phyloP scores from a whole-genome alignment of 2,888 invertebrate species.

The Acrobasis repandana region DNA sequence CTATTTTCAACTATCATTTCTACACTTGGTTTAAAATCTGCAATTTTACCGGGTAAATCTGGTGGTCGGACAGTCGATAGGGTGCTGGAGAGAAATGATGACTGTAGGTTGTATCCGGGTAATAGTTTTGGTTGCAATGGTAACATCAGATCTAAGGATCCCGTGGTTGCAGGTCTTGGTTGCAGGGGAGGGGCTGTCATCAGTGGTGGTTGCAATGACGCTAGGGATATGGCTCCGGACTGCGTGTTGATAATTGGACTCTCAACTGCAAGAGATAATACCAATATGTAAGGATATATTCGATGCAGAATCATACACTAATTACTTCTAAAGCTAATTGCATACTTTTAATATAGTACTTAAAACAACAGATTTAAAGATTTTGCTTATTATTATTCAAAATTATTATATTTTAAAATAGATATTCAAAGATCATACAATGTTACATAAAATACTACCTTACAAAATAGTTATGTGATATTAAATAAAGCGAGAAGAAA shows the following conservation, averaged over 20 bases:
- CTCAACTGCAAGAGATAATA: constrained; percentile 79
- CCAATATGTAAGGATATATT: constrained; percentile 23
- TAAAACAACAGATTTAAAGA: too few relatives aligned
- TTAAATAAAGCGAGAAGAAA: too few relatives aligned
- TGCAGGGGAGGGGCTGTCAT: constrained; percentile 84
- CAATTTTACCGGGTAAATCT: constrained; percentile 45
- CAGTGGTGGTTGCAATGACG: constrained; percentile 79
- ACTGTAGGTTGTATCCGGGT: constrained; percentile 80
- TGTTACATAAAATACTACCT: too few relatives aligned
- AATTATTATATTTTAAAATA: too few relatives aligned
- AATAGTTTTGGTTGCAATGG: constrained; percentile 88
- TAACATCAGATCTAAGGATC: constrained; percentile 86
- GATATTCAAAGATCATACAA: too few relatives aligned
- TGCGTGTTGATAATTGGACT: constrained; percentile 77
- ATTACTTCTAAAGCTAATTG: background rate
- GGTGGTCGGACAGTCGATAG: constrained; percentile 77
- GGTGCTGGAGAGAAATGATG: constrained; percentile 76
- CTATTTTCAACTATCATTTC: constrained; percentile 66
- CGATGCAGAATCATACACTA: background rate
- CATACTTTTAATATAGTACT: too few relatives aligned
- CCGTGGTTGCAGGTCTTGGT: constrained; percentile 87
- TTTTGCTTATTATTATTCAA: too few relatives aligned
- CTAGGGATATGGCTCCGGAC: constrained; percentile 74
- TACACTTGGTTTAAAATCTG: constrained; percentile 59
- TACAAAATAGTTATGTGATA: too few relatives aligned